Percentiles rank a stretch among this genome's conserved stretches.
Conservation (phyloP, 2,888 invertebrate genomes). For the Oeneis ivallda region DNA sequence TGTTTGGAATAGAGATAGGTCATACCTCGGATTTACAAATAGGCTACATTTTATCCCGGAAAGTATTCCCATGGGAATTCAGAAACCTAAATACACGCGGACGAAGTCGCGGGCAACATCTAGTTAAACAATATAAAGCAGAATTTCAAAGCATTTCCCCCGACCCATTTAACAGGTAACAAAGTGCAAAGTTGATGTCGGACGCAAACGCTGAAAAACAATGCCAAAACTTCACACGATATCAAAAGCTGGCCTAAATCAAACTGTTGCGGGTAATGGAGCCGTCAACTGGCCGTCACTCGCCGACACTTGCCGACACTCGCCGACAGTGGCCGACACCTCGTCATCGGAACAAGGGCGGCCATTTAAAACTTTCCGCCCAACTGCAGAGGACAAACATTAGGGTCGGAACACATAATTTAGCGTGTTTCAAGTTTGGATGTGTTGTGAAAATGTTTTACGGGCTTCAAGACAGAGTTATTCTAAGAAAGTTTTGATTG, state of each 20-base stretch:
- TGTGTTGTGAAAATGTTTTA: slow-evolving; percentile 16
- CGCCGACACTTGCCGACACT: slow-evolving; percentile 60
- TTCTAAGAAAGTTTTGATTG: slow-evolving; percentile 2
- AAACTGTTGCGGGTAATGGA: slow-evolving; percentile 58
- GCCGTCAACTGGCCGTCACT: slow-evolving; percentile 57
- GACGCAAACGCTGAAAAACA: slow-evolving; percentile 34
- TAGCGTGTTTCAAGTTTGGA: slow-evolving; percentile 16
- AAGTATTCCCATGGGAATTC: no score
- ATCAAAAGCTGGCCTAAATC: slow-evolving; percentile 46
- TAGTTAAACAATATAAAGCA: not conserved
- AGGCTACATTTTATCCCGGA: no score
- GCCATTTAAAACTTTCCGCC: slow-evolving; percentile 62
- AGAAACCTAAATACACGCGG: no score
- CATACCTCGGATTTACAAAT: no score
- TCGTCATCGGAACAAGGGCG: slow-evolving; percentile 59
- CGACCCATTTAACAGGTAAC: slow-evolving; percentile 18
- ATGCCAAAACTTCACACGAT: slow-evolving; percentile 37
- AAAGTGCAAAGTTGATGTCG: slow-evolving; percentile 29
- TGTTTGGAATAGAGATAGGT: no score
- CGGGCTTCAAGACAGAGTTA: not conserved
- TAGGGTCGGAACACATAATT: slow-evolving; percentile 27
- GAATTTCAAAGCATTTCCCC: slow-evolving; percentile 14
- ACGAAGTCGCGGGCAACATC: not conserved
- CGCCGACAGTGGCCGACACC: slow-evolving; percentile 58
- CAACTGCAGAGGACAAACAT: slow-evolving; percentile 35